Base-by-base conservation (phyloP, 2,797 vertebrate species). In the Mormyrops attenuatus region DNA sequence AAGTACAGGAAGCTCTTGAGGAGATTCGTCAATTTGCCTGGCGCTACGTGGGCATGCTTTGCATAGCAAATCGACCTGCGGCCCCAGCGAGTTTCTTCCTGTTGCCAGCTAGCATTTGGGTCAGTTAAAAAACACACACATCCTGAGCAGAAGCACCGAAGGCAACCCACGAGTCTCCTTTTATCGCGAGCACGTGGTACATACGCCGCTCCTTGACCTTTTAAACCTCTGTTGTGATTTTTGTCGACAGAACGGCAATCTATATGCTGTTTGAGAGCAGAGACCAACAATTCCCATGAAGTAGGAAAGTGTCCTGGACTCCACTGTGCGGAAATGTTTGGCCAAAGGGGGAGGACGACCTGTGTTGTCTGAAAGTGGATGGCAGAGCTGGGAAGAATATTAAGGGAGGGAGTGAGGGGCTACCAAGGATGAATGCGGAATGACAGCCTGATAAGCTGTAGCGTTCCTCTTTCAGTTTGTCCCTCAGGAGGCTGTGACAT, bases 21-120 rank as follows among this genome's bases (percentile, higher is more conserved):
- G 47, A 50, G 87, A 85, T 88, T 50, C 85, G 88, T 86, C 73
- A 88, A 86, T 90, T 90, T 90, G 87, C 89, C 57, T 73, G 88
- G 60, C 50, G 60, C 89, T 88, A 86, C 66, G 53, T 57, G 49
- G 88, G 60, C 88, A 88, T 90, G 89, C 80, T 90, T 90, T 90
- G 89, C 89, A 90, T 90, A 90, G 85, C 89, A 90, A 90, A 90
- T 86, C 22, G 60, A 53, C 69, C 82, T 88, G 88, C 60, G 53
- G 73, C 30, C 77, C 89, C 57, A 73, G 88, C 47, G 26, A 52
- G 66, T 2, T 88, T 38, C 84, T 41, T 69, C 84, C 53, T 89
- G 80, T 84, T n/a, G 77, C 80, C 26, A 38, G 50, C 50, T 84
- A 66, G 73, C 49, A 88, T 77, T 50, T 41, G 73, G 88, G 49